phyloP scores from a whole-genome alignment of 2,797 vertebrate genomes.

The Heterohyrax brucei region DNA sequence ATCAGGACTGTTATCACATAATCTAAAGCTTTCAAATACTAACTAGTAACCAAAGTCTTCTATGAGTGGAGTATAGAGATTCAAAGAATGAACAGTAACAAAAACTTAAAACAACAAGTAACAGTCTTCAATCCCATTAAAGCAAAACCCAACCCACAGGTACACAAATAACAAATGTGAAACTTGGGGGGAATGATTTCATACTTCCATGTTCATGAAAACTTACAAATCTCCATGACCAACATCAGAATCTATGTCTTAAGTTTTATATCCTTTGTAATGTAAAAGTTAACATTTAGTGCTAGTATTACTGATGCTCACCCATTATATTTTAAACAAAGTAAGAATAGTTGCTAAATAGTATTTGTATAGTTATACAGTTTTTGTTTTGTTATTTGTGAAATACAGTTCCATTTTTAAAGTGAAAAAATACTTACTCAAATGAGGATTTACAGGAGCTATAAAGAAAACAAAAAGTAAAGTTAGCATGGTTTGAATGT shows the following conservation, averaged over 20 bases:
- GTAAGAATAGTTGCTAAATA: conserved; percentile 13
- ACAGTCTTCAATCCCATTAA: neutral
- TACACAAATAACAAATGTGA: conserved; percentile 9
- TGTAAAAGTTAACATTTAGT: conserved; percentile 40
- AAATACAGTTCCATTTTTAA: conserved; percentile 23
- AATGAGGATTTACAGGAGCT: conserved; percentile 99
- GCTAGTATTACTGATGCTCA: neutral
- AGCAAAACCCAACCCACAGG: neutral
- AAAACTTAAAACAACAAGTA: neutral
- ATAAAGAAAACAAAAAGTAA: conserved; percentile 88
- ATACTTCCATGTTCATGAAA: neutral
- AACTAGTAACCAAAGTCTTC: neutral
- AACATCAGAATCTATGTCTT: conserved; percentile 3
- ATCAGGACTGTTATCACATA: neutral
- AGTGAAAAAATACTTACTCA: conserved; percentile 95
- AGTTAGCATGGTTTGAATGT: conserved; percentile 74
- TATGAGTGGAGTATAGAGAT: neutral
- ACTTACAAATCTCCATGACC: neutral
- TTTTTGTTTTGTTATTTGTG: conserved; percentile 1
- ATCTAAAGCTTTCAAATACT: neutral
- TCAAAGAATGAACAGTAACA: conserved; percentile 53
- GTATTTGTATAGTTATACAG: neutral
- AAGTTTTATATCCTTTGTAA: neutral
- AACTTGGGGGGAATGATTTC: neutral
- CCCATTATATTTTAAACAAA: conserved; percentile 2